Conservation (phyloP, 2,888 invertebrate genomes). For the Protodeltote pygarga region DNA sequence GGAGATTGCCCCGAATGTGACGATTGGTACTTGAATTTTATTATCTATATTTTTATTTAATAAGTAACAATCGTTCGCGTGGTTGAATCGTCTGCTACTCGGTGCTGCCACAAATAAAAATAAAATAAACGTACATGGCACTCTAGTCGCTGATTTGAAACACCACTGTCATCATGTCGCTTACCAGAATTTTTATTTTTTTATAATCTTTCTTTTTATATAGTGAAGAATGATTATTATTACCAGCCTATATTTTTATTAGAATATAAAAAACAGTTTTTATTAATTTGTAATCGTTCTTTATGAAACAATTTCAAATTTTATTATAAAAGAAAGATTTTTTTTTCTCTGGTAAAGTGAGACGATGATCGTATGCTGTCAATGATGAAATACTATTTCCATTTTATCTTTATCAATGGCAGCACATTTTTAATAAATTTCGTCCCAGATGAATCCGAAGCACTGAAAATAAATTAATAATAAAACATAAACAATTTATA, state of each 20-base stretch:
- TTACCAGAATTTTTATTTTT: constrained; percentile 61
- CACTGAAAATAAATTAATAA: constrained; percentile 65
- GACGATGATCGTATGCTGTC: constrained; percentile 72
- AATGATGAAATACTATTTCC: constrained; percentile 63
- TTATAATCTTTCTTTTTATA: too few species aligned
- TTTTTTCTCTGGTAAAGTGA: constrained; percentile 67
- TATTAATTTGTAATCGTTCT: constrained; percentile 14
- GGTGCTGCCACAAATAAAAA: constrained; percentile 77
- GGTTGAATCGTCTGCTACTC: constrained; percentile 72
- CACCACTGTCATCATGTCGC: constrained; percentile 83
- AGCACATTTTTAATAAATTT: constrained; percentile 58
- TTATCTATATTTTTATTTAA: constrained; percentile 40
- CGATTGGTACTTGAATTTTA: constrained; percentile 71
- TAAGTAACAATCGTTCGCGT: constrained; percentile 78
- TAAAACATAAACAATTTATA: constrained; percentile 49
- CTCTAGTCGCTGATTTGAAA: constrained; percentile 84
- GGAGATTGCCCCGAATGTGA: constrained; percentile 76
- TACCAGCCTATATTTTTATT: too few species aligned
- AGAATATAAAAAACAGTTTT: too few species aligned
- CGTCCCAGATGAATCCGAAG: constrained; percentile 83
- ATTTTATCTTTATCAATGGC: constrained; percentile 65
- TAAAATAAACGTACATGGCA: constrained; percentile 79
- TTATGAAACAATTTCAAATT: constrained; percentile 10
- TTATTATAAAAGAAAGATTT: constrained; percentile 45
- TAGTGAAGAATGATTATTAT: too few species aligned